phyloP scores from a whole-genome alignment of 2,888 invertebrate genomes.

The Orchesellides sinensis region DNA sequence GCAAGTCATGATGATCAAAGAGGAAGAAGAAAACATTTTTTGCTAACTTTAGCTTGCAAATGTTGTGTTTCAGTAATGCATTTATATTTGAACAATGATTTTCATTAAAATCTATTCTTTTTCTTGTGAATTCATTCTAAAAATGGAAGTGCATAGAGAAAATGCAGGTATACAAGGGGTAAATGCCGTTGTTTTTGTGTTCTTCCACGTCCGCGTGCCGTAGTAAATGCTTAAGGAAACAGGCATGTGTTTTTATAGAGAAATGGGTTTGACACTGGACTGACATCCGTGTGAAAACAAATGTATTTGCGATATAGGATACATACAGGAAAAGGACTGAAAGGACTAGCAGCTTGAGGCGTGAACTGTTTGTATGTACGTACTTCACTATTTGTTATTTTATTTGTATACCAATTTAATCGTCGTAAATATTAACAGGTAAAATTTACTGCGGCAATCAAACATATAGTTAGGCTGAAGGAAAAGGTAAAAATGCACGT shows the following conservation, averaged over 20 bases:
- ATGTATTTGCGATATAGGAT: not conserved
- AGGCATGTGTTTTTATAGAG: constrained; percentile 18
- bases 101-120: constrained; percentile 59
- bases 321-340: not conserved
- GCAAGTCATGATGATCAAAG: constrained; percentile 61
- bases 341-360: constrained; percentile 11
- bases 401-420: too few relatives aligned
- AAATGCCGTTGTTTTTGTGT: constrained; percentile 34
- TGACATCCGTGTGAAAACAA: constrained; percentile 61
- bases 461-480: not conserved
- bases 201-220: constrained; percentile 17
- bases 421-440: too few relatives aligned
- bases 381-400: too few relatives aligned
- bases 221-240: not conserved
- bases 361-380: too few relatives aligned
- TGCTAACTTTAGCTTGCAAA: constrained; percentile 11
- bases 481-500: not conserved
- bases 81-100: constrained; percentile 57
- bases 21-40: not conserved
- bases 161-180: not conserved
- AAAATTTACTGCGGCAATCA: constrained; percentile 33
- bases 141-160: constrained; percentile 39
- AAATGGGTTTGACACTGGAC: constrained; percentile 48
- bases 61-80: constrained; percentile 40
- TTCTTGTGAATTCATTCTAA: constrained; percentile 24